Evolutionary conservation across 2,113 vertebrate species (phyloP).

Genomic region (Corythornis madagascariensis): DNA sequence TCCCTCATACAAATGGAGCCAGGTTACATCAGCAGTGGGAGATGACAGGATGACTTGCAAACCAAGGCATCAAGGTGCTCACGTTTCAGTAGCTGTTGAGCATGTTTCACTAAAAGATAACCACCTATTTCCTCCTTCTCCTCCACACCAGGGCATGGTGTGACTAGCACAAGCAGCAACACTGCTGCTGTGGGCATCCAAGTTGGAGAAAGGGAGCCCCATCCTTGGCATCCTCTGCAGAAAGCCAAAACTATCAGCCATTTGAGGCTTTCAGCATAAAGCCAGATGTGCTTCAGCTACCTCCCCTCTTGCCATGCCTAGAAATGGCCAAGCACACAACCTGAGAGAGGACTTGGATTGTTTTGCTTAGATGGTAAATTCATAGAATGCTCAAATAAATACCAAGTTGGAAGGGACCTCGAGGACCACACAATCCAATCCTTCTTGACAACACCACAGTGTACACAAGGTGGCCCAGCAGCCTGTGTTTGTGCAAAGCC

Average conservation of each 20-base stretch:
- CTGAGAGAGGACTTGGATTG: rapidly evolving
- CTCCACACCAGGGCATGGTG: rapidly evolving
- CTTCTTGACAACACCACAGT: neutral
- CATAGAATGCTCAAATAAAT: neutral
- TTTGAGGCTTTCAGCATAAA: neutral
- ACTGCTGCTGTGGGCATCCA: neutral
- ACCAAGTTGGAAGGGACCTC: neutral
- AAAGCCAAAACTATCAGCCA: neutral
- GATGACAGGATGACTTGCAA: neutral
- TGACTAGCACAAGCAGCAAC: neutral
- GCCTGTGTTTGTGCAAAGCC: neutral
- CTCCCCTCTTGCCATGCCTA: too few species aligned
- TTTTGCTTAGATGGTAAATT: neutral
- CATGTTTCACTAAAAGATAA: neutral
- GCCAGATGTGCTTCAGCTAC: neutral
- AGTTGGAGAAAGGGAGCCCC: neutral
- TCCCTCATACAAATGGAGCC: neutral
- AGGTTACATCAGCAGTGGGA: neutral
- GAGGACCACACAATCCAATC: neutral
- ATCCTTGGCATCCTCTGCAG: neutral
- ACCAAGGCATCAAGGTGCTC: neutral
- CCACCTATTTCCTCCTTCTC: neutral
- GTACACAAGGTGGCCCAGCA: neutral
- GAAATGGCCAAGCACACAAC: neutral
- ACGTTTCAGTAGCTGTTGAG: neutral